These are phyloP conservation scores for Agapetus fuscipes DNA, from an alignment of 2,888 invertebrate species.

Conservation along the genomic window DNA sequence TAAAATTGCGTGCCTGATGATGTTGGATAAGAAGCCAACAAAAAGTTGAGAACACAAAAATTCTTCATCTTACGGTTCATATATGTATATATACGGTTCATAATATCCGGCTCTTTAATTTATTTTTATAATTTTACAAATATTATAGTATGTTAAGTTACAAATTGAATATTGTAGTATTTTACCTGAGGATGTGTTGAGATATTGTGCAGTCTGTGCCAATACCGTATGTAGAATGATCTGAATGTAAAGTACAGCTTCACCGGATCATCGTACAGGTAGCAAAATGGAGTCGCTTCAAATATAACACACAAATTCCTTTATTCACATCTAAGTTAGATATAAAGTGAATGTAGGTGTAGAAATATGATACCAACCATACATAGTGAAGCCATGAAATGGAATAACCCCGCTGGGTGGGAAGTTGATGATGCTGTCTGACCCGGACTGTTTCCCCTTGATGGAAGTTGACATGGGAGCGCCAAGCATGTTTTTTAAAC, in stretches of 20 bases:
- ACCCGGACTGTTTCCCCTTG: slow-evolving; percentile 57
- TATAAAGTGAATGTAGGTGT: no score
- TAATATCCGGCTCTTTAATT: no score
- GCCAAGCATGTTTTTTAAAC: slow-evolving; percentile 50
- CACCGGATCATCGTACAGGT: slow-evolving; percentile 81
- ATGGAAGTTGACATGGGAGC: slow-evolving; percentile 66
- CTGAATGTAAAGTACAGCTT: slow-evolving; percentile 83
- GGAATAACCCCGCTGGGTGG: slow-evolving; percentile 94
- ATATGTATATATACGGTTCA: no score
- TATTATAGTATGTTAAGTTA: slow-evolving; percentile 1
- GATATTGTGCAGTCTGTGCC: slow-evolving; percentile 85
- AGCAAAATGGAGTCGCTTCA: slow-evolving; percentile 90
- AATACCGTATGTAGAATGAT: slow-evolving; percentile 84
- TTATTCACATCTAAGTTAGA: no score
- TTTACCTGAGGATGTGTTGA: slow-evolving; percentile 78
- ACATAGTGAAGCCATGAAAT: slow-evolving; percentile 96
- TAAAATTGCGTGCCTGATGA: no score
- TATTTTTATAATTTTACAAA: background rate
- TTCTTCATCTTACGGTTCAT: no score
- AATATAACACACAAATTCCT: slow-evolving; percentile 24
- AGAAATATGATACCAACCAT: slow-evolving; percentile 61
- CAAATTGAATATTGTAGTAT: background rate
- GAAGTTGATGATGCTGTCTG: slow-evolving; percentile 66
- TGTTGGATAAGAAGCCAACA: no score
- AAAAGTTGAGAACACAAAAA: no score